Percentiles rank a stretch among this genome's conserved stretches.
Evolutionary conservation across 2,888 invertebrate genomes (phyloP).

Genomic region (Trachelus tabidus): DNA sequence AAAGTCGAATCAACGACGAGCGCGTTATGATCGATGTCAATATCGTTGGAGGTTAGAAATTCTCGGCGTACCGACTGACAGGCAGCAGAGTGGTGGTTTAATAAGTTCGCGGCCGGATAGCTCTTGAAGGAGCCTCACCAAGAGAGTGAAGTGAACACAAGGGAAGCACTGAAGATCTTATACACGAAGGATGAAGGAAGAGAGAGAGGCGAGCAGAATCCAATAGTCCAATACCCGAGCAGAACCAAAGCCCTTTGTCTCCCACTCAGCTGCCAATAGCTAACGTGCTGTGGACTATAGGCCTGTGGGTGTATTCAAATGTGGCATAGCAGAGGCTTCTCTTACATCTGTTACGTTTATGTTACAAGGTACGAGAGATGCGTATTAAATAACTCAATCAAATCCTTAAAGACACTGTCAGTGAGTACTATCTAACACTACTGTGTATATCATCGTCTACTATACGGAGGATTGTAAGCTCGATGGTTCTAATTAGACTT

Average conservation of each 20-base stretch:
- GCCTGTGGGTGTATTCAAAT: slow-evolving; percentile 14
- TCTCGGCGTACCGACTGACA: slow-evolving; percentile 24
- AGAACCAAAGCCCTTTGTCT: slow-evolving; percentile 46
- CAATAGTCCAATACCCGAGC: slow-evolving; percentile 41
- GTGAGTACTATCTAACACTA: no score
- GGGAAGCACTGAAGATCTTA: slow-evolving; percentile 7
- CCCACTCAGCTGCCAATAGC: slow-evolving; percentile 45
- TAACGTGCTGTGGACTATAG: slow-evolving; percentile 39
- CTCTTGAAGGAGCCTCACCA: slow-evolving; percentile 4
- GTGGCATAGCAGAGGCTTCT: no score
- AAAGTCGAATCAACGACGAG: no score
- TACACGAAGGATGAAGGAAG: slow-evolving; percentile 3
- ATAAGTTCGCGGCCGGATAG: slow-evolving; percentile 35
- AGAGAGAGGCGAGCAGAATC: slow-evolving; percentile 31
- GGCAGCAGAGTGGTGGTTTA: slow-evolving; percentile 29
- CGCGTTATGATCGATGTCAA: background rate
- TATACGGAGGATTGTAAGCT: no score
- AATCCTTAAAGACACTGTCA: no score
- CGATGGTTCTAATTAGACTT: no score
- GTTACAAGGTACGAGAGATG: no score
- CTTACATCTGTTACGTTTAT: no score
- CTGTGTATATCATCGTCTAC: no score
- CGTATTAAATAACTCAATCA: no score
- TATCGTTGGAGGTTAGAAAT: slow-evolving; percentile 19
- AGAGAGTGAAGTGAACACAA: slow-evolving; percentile 16